These are phyloP conservation scores for Habropoda laboriosa DNA, from an alignment of 1,140 invertebrate genomes.

Conservation along the genomic window DNA sequence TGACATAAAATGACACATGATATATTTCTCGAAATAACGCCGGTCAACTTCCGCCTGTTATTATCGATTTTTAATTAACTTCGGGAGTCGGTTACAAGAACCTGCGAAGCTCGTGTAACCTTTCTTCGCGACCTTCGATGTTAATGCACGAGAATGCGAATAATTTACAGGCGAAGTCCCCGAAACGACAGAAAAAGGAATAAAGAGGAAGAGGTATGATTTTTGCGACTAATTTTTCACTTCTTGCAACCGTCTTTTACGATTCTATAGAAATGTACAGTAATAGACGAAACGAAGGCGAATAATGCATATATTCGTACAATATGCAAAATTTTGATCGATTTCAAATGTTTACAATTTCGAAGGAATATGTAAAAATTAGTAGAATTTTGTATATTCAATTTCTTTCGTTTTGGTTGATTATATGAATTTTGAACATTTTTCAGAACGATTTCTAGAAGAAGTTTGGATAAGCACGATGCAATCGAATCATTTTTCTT, in stretches of 20 bases:
- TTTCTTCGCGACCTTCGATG: conserved; percentile 6
- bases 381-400: too few species aligned
- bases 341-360: too few species aligned
- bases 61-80: conserved; percentile 19
- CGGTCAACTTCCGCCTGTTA: neutral
- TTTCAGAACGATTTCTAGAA: too few species aligned
- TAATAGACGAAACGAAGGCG: neutral
- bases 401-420: too few species aligned
- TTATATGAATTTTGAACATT: too few species aligned
- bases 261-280: too few species aligned
- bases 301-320: too few species aligned
- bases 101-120: conserved; percentile 4
- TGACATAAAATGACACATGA: neutral
- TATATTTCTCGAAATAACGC: neutral
- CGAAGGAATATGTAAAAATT: too few species aligned
- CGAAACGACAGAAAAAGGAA: neutral
- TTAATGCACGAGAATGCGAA: conserved; percentile 15
- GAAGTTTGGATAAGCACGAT: too few species aligned
- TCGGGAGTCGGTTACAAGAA: conserved; percentile 8
- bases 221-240: neutral
- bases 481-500: neutral
- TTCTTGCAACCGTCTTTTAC: too few species aligned
- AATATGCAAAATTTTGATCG: too few species aligned
- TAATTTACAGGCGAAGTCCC: conserved; percentile 10
- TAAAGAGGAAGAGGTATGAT: neutral